Percentiles rank a stretch among this genome's conserved stretches.
Evolutionary conservation across 1,140 invertebrate species (phyloP).

Genomic region (Drosophila murphyi): DNA sequence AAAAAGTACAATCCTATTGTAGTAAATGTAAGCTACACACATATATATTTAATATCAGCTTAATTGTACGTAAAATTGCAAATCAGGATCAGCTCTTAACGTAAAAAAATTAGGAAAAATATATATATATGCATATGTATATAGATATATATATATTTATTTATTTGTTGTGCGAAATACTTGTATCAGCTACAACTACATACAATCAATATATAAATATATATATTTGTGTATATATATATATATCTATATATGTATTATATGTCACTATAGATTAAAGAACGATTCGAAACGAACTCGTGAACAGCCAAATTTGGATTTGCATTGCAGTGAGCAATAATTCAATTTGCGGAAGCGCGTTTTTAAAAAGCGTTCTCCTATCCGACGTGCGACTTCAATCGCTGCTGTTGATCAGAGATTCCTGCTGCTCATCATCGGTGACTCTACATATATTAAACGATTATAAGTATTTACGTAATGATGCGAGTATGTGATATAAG

Average conservation of each 20-base stretch:
- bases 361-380: conserved; percentile 60
- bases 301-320: conserved; percentile 81
- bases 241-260: conserved; percentile 13
- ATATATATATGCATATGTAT: conserved; percentile 48
- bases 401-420: conserved; percentile 88
- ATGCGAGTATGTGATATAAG: background rate
- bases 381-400: conserved; percentile 44
- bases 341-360: conserved; percentile 52
- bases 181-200: conserved; percentile 40
- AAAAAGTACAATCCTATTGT: conserved; percentile 41
- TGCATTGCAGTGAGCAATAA: conserved; percentile 76
- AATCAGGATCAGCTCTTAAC: conserved; percentile 21
- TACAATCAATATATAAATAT: conserved; percentile 14
- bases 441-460: conserved; percentile 85
- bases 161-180: conserved; percentile 22
- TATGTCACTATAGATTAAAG: conserved; percentile 69
- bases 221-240: conserved; percentile 8
- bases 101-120: conserved; percentile 25
- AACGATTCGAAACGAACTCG: conserved; percentile 82
- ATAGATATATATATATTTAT: conserved; percentile 51
- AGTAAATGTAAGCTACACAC: conserved; percentile 16
- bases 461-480: background rate
- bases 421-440: conserved; percentile 90
- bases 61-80: conserved; percentile 47
- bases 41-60: conserved; percentile 21